These are phyloP conservation scores for Cirrhinus mrigala DNA, from an alignment of 2,797 vertebrate genomes.

Conservation along the genomic window DNA sequence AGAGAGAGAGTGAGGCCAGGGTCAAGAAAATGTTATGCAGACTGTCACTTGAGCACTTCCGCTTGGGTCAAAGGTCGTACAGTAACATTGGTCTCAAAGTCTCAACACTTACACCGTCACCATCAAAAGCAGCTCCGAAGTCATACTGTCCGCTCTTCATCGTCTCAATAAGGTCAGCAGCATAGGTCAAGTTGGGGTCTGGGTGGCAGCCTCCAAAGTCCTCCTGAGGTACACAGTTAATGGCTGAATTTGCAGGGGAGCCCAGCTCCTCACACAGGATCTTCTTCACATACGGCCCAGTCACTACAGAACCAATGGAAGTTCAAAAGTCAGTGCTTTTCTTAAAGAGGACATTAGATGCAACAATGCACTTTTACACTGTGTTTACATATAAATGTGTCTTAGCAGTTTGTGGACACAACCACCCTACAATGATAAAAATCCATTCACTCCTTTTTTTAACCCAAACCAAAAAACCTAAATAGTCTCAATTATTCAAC, in stretches of 20 bases:
- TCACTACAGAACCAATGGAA: conserved; percentile 73
- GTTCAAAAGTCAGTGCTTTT: not conserved
- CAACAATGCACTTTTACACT: too few relatives aligned
- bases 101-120: conserved; percentile 86
- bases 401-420: too few relatives aligned
- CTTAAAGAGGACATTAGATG: too few relatives aligned
- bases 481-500: too few relatives aligned
- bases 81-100: not conserved
- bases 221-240: conserved; percentile 91
- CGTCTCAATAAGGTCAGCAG: conserved; percentile 89
- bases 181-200: conserved; percentile 90
- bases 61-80: not conserved
- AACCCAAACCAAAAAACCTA: too few relatives aligned
- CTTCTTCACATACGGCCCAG: conserved; percentile 92
- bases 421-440: too few relatives aligned
- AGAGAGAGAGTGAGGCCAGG: conserved; percentile 5
- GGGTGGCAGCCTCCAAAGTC: conserved; percentile 93
- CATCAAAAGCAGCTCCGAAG: conserved; percentile 96
- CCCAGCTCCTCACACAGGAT: conserved; percentile 96
- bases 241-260: conserved; percentile 90
- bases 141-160: conserved; percentile 93
- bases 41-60: not conserved
- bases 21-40: conserved; percentile 11
- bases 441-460: too few relatives aligned
- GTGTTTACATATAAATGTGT: too few relatives aligned